Base-by-base conservation (phyloP, 2,888 invertebrate species). In the Aphidius colemani region DNA sequence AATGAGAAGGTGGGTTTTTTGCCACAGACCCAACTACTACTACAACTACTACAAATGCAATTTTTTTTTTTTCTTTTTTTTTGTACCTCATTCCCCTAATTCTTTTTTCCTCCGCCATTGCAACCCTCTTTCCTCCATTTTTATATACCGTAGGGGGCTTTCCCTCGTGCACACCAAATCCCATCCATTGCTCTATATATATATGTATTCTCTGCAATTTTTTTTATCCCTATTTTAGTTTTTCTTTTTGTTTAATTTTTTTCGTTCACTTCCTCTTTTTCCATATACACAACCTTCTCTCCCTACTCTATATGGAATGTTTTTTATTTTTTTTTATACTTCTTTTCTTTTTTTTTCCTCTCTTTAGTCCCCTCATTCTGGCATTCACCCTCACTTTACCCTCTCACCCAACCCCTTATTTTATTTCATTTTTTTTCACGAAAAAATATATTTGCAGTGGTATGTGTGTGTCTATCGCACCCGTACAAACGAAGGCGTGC, bases 21-120 rank as follows among this genome's bases (percentile, higher is more conserved):
- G 69, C 69, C 67, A 73, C 73, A 72, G 74, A 74, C 72, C 73
- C 69, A 58, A 67, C 66, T 66, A 66, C 45, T 56, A 51, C 57
- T 41, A 55, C 4, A 3, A 30, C 30, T 30, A 30, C 30, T 30
- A 30, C 30, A 30, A 30, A 30, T 30, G 30, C 30, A 30, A 30
- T 30, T 30, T 30, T 58, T 30, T 44, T 44, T 39, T 58, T 46
- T 44, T 44, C 11, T 30, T 55, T 58, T 65, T 40, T 58, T 59
- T 64, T 49, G 39, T 39, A 41, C 45, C 64, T 60, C 55, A 51
- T 51, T 40, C 51, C 30, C 30, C 51, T 51, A 39, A 3, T n/a
- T 64, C 51, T 68, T 60, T 62, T 64, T 53, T 56, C 67, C 65
- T 61, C 67, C 68, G 59, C 62, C 65, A 69, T 65, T 65, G 68